Evolutionary conservation across 2,113 vertebrate species (phyloP).

Genomic region (Columbina picui): DNA sequence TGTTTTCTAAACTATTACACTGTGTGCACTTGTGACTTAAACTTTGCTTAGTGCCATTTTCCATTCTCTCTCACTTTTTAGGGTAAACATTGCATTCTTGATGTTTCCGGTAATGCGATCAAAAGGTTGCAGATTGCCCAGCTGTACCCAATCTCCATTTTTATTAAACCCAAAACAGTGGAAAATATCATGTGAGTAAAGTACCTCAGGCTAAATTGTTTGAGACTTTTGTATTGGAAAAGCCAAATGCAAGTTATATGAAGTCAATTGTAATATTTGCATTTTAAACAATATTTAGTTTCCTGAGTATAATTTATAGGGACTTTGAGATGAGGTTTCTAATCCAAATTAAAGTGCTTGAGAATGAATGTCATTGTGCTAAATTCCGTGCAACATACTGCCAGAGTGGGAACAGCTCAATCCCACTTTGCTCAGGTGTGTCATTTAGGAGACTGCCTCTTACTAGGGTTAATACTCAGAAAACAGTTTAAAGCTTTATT

Average conservation of each 20-base stretch:
- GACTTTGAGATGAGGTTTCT: neutral
- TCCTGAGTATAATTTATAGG: neutral
- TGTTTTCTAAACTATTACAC: neutral
- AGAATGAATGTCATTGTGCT: neutral
- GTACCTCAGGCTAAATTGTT: neutral
- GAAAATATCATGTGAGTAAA: constrained; percentile 96
- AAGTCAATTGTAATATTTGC: neutral
- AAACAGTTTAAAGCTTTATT: neutral
- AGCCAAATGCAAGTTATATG: neutral
- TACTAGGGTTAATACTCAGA: neutral
- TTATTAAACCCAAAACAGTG: constrained; percentile 96
- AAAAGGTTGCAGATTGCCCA: constrained; percentile 95
- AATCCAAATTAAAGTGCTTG: neutral
- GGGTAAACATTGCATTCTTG: constrained; percentile 98
- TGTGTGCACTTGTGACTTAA: neutral
- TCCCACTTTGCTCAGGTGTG: neutral
- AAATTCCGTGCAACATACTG: neutral
- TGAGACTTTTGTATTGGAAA: neutral
- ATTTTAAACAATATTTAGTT: neutral
- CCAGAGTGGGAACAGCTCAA: neutral
- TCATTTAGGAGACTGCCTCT: neutral
- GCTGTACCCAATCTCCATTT: constrained; percentile 93
- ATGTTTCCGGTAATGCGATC: constrained; percentile 98
- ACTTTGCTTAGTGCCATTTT: constrained; percentile 6
- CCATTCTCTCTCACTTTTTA: constrained; percentile 62